Evolutionary conservation across 2,888 invertebrate genomes (phyloP).

Genomic region (Strigamia maritima): DNA sequence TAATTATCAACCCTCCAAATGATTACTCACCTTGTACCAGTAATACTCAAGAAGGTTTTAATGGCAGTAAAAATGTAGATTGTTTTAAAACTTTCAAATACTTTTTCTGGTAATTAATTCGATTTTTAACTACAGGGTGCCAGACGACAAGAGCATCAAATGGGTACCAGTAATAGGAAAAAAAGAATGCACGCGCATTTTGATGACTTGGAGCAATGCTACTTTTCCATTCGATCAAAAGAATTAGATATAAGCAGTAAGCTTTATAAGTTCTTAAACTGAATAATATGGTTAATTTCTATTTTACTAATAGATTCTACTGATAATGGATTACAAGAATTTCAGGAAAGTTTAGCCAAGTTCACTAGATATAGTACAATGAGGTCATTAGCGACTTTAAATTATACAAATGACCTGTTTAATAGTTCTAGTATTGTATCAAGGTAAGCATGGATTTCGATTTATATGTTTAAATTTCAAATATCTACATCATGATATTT

Average conservation of each 20-base stretch:
- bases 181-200: constrained; percentile 79
- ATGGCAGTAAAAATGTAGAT: constrained; percentile 51
- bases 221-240: constrained; percentile 72
- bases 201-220: constrained; percentile 83
- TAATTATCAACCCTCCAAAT: neutral
- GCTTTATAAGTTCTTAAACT: neutral
- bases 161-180: constrained; percentile 65
- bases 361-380: constrained; percentile 77
- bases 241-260: constrained; percentile 58
- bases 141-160: constrained; percentile 47
- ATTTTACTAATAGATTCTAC: neutral
- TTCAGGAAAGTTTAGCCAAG: constrained; percentile 79
- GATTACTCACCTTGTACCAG: neutral
- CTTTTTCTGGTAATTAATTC: neutral
- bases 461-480: neutral
- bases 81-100: neutral
- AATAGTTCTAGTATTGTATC: constrained; percentile 60
- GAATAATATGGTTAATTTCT: neutral
- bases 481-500: constrained; percentile 36
- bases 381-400: constrained; percentile 77
- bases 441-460: constrained; percentile 48
- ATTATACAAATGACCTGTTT: constrained; percentile 84
- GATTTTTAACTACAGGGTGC: constrained; percentile 46
- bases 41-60: constrained; percentile 50
- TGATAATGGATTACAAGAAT: constrained; percentile 56